Base-by-base conservation (phyloP, 2,888 invertebrate species). In the Argyresthia goedartella region DNA sequence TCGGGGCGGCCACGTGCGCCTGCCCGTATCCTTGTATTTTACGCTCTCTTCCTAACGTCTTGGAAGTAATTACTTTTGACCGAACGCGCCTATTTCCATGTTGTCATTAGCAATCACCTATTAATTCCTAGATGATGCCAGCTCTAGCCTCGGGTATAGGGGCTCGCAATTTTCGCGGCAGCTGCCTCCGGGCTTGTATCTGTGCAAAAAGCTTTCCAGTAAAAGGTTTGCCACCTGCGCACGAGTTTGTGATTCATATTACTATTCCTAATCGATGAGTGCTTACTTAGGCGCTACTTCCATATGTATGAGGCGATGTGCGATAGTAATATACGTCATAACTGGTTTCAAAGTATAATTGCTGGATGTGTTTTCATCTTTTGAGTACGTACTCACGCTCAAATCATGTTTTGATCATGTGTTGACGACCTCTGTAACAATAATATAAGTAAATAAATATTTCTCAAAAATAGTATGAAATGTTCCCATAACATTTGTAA, bases 131-230 rank as follows among this genome's bases (percentile, higher is more conserved):
- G 81, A 80, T 84, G 84, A 84, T 80, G 74, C 76, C 25, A 25
- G 25, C 25, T 25, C 25, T 25, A 25, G 25, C 25, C 6, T 66
- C 73, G 55, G 68, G 65, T 66, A 86, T 86, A 86, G 75, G 86
- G 86, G 86, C 81, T 74, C 48, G 82, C 76, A 81, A 82, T 85
- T 85, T 85, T 81, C 78, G 67, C 74, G 65, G 65, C 85, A 82
- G 78, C 78, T 76, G 77, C 65, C 59, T 53, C 34, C 58, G 54
- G 56, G 62, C 58, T 16, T 25, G 25, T 36, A 82, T 82, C 81
- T 79, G 66, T 73, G 81, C 77, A 85, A 86, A 85, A 85, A 85
- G 41, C 41, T 39, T 71, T 74, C 78, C 76, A 76, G 77, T 73
- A 68, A 60, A 58, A 71, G 73, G 73, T 73, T 75, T 76, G 67